A percentile compares a stretch with the other conserved stretches of the same genome.
Conservation (phyloP, 1,140 invertebrate species). For the Aphelenchoides avenae region DNA sequence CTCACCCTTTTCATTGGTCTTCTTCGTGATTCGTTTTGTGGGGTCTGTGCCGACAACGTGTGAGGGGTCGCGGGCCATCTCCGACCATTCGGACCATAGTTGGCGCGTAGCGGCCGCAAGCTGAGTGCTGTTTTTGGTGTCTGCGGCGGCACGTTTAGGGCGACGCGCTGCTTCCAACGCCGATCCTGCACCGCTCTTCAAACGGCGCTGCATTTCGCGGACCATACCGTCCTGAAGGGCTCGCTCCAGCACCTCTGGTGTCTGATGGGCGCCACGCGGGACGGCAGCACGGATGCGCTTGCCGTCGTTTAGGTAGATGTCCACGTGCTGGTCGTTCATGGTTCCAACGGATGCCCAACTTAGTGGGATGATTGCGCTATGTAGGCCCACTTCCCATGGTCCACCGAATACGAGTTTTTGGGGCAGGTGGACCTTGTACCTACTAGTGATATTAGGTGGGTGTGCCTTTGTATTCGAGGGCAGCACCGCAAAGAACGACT, state of each 20-base stretch:
- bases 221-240: too few species aligned
- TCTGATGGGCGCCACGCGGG: not conserved
- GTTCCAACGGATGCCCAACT: conserved; percentile 5
- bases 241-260: not conserved
- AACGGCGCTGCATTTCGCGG: too few species aligned
- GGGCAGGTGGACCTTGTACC: conserved; percentile 3
- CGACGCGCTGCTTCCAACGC: too few species aligned
- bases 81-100: too few species aligned
- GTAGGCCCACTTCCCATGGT: conserved; percentile 1
- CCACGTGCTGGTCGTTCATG: conserved; percentile 1
- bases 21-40: too few species aligned
- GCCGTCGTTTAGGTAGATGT: conserved; percentile 5
- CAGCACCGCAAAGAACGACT: conserved; percentile 7
- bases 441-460: conserved; percentile 3
- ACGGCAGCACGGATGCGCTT: not conserved
- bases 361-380: conserved; percentile 8
- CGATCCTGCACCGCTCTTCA: too few species aligned
- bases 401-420: conserved; percentile 1
- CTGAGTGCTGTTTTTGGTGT: too few species aligned
- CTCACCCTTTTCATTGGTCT: too few species aligned
- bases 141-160: too few species aligned
- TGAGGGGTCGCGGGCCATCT: too few species aligned
- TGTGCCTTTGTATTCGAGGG: conserved; percentile 6
- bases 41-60: too few species aligned
- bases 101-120: too few species aligned